These are phyloP conservation scores for Apostichopus parvimensis DNA, from an alignment of 35 echinoderm and acorn worm species.

Conservation along the genomic window DNA sequence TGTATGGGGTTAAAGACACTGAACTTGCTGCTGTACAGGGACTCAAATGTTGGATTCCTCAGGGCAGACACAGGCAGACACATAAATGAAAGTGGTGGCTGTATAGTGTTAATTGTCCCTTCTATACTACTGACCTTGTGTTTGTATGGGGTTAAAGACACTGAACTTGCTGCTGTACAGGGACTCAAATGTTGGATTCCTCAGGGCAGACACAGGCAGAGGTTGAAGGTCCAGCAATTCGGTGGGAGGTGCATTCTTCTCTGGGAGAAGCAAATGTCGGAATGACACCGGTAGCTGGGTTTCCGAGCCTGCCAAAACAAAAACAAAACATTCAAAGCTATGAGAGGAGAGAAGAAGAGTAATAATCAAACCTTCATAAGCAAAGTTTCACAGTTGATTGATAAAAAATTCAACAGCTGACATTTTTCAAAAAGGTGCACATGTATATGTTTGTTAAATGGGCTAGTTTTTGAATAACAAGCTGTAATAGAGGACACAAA, in stretches of 20 bases:
- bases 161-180: constrained; percentile 90
- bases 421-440: too few species aligned
- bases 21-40: constrained; percentile 90
- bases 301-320: constrained; percentile 74
- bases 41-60: constrained; percentile 86
- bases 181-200: constrained; percentile 87
- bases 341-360: too few species aligned
- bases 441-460: too few species aligned
- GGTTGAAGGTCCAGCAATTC: constrained; percentile 95
- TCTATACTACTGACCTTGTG: constrained; percentile 76
- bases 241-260: constrained; percentile 97
- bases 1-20: constrained; percentile 95
- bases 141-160: constrained; percentile 97
- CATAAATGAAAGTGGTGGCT: too few species aligned
- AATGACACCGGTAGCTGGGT: constrained; percentile 97
- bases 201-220: constrained; percentile 88
- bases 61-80: constrained; percentile 89
- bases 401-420: too few species aligned
- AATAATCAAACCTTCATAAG: too few species aligned
- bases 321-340: too few species aligned
- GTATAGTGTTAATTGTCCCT: not conserved
- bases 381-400: too few species aligned
- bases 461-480: too few species aligned
- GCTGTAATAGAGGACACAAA: too few species aligned
- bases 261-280: constrained; percentile 92